A percentile compares a stretch with the other conserved stretches of the same genome.
These are phyloP conservation scores for Amphibalanus amphitrite DNA, from an alignment of 1,140 invertebrate genomes.

Conservation along the genomic window DNA sequence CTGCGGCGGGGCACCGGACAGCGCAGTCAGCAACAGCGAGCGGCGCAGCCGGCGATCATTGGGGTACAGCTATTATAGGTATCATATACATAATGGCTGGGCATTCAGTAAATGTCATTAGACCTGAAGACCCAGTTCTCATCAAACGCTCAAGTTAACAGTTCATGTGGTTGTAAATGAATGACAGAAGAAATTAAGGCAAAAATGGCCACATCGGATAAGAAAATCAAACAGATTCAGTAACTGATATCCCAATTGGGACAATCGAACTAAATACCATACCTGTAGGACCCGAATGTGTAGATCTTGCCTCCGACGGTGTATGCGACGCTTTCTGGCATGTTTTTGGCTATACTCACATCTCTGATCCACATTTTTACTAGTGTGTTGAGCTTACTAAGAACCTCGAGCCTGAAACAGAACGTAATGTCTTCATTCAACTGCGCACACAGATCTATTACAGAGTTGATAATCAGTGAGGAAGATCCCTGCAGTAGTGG, in stretches of 20 bases:
- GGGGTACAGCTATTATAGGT: no score
- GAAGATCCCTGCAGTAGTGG: neutral
- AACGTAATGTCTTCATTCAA: neutral
- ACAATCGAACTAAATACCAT: no score
- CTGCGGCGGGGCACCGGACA: slow-evolving; percentile 18
- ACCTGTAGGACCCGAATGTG: slow-evolving; percentile 85
- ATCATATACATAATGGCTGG: neutral
- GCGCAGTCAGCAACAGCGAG: no score
- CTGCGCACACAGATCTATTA: neutral
- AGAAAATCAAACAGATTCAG: no score
- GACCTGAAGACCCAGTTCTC: neutral
- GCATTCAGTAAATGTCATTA: neutral
- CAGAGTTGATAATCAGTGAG: neutral
- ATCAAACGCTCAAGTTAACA: neutral
- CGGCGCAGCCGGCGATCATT: no score
- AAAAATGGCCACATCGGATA: no score
- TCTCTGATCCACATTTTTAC: slow-evolving; percentile 86
- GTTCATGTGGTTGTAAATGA: neutral
- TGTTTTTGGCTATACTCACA: slow-evolving; percentile 67
- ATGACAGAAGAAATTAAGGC: neutral
- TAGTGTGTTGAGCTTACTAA: slow-evolving; percentile 64
- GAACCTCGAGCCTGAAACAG: slow-evolving; percentile 34
- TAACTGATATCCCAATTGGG: no score
- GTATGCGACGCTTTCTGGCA: slow-evolving; percentile 40
- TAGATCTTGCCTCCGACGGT: slow-evolving; percentile 90